phyloP scores from a whole-genome alignment of 2,113 vertebrate genomes.

The Columbina picui region DNA sequence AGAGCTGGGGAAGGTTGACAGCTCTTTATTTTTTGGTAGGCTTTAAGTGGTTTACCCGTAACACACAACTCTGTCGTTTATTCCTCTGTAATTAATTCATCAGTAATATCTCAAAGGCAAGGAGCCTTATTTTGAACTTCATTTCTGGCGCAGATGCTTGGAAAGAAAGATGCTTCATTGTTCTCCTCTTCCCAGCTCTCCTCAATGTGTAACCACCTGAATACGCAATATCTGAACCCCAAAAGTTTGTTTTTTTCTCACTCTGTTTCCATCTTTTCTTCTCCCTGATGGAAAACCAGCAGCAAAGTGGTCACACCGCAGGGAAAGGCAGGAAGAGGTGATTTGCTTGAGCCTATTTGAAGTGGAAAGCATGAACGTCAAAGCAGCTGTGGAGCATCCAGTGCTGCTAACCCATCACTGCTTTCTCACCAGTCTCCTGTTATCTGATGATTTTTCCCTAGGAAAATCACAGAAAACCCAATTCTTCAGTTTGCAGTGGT shows the following conservation, averaged over 20 bases:
- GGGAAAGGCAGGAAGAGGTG: background rate
- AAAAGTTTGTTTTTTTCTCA: fast-evolving
- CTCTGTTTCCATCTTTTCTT: background rate
- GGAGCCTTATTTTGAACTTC: background rate
- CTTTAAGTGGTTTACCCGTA: background rate
- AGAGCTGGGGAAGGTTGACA: background rate
- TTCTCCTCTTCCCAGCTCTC: background rate
- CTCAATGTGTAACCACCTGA: background rate
- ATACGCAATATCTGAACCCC: fast-evolving
- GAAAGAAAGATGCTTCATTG: background rate
- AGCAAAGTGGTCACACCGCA: background rate
- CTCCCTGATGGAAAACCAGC: background rate
- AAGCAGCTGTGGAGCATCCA: background rate
- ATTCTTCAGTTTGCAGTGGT: background rate
- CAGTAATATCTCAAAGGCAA: background rate
- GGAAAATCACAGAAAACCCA: background rate
- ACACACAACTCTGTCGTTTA: background rate
- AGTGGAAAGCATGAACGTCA: background rate
- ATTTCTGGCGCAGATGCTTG: background rate
- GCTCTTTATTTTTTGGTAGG: background rate
- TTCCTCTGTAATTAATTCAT: slow-evolving; percentile 29
- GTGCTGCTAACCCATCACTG: no score
- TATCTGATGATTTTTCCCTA: background rate
- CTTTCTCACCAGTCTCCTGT: background rate
- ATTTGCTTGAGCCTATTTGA: background rate